Evolutionary conservation across 2,888 invertebrate genomes (phyloP).

Genomic region (Caradrina clavipalpis): DNA sequence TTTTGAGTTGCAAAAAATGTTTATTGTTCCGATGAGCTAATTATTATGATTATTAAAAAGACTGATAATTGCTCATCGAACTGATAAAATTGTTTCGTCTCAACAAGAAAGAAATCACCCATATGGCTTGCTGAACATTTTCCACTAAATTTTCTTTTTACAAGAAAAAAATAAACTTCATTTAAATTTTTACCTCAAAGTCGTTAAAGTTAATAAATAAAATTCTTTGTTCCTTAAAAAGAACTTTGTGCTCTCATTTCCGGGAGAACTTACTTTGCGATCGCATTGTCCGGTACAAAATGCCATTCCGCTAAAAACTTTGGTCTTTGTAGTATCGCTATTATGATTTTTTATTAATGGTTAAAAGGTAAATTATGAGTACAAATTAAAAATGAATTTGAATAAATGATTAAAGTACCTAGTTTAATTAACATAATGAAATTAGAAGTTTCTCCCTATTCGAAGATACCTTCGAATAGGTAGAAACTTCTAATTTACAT

Average conservation of each 20-base stretch:
- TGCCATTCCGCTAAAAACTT: constrained; percentile 11
- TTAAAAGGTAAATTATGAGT: not conserved
- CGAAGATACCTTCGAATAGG: too few species aligned
- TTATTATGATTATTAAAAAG: not conserved
- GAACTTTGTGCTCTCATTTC: constrained; percentile 27
- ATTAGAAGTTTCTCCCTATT: too few species aligned
- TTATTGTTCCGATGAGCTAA: not conserved
- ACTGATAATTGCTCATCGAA: constrained; percentile 11
- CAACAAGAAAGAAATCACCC: not conserved
- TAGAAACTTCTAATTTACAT: too few species aligned
- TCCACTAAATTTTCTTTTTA: constrained; percentile 1
- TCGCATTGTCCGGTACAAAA: constrained; percentile 12
- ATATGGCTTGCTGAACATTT: constrained; percentile 4
- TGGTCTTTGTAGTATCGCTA: not conserved
- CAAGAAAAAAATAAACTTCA: not conserved
- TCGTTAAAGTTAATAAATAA: constrained; percentile 44
- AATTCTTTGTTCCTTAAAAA: constrained; percentile 34
- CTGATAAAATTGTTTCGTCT: constrained; percentile 9
- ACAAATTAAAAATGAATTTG: too few species aligned
- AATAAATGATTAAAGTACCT: too few species aligned
- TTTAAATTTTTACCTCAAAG: constrained; percentile 16
- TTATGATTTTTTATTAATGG: not conserved
- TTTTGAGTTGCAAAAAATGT: not conserved
- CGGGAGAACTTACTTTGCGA: constrained; percentile 17
- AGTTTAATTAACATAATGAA: too few species aligned